A percentile compares a stretch with the other conserved stretches of the same genome.
Conservation (phyloP, 2,888 invertebrate species). For the Mystacides longicornis region DNA sequence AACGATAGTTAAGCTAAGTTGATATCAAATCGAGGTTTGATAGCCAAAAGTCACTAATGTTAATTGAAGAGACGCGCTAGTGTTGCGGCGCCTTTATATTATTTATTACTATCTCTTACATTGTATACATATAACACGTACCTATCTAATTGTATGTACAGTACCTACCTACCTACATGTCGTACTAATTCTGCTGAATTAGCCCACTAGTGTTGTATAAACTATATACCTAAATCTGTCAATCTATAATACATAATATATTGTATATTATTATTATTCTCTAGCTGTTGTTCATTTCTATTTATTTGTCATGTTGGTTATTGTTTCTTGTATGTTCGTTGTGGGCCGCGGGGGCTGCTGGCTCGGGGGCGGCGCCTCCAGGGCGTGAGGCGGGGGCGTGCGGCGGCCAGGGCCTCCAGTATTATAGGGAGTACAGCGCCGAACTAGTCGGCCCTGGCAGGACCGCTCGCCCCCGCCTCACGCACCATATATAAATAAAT, state of each 20-base stretch:
- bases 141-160: no score
- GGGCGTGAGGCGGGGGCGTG: slow-evolving; percentile 13
- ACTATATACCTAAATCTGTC: no score
- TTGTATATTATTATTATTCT: no score
- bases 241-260: no score
- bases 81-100: slow-evolving; percentile 13
- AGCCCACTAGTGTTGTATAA: no score
- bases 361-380: slow-evolving; percentile 10
- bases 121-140: no score
- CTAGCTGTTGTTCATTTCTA: no score
- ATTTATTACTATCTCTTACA: slow-evolving; percentile 22
- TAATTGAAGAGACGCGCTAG: slow-evolving; percentile 15
- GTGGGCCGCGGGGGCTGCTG: no score
- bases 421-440: slow-evolving; percentile 52
- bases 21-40: slow-evolving; percentile 19
- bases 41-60: slow-evolving; percentile 23
- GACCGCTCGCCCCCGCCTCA: slow-evolving; percentile 15
- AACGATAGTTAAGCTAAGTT: slow-evolving; percentile 18
- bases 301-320: no score
- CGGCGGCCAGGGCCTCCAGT: slow-evolving; percentile 42
- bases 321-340: no score
- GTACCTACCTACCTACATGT: no score
- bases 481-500: slow-evolving; percentile 6
- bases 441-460: slow-evolving; percentile 33
- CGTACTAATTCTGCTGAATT: no score